Percentiles rank a stretch among this genome's conserved stretches.
Evolutionary conservation across 1,140 invertebrate genomes (phyloP).

Genomic region (Steinernema feltiae): DNA sequence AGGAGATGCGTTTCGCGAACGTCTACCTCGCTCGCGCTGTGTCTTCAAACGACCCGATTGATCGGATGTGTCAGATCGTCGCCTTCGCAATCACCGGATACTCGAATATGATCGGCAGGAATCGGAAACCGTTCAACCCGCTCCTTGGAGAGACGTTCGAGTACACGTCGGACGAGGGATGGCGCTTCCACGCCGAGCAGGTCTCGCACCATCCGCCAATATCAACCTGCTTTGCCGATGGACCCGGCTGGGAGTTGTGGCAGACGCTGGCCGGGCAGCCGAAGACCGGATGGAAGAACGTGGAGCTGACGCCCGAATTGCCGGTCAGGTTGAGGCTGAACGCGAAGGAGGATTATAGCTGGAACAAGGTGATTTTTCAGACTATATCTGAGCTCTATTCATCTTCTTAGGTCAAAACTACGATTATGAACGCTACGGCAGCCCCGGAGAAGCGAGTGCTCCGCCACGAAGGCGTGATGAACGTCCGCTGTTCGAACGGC

Average conservation of each 20-base stretch:
- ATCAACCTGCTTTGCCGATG: slow-evolving; percentile 81
- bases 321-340: slow-evolving; percentile 29
- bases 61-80: slow-evolving; percentile 91
- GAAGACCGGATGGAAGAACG: slow-evolving; percentile 62
- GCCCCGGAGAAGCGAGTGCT: slow-evolving; percentile 32
- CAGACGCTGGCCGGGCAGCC: slow-evolving; percentile 96
- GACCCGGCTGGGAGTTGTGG: slow-evolving; percentile 78
- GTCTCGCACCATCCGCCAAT: slow-evolving; percentile 96
- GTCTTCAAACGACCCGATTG: slow-evolving; percentile 54
- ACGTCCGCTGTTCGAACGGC: slow-evolving; percentile 21
- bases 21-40: slow-evolving; percentile 61
- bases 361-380: slow-evolving; percentile 32
- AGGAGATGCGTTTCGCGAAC: slow-evolving; percentile 24
- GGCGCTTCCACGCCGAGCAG: slow-evolving; percentile 84
- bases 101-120: slow-evolving; percentile 69
- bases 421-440: slow-evolving; percentile 28
- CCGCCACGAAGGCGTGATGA: slow-evolving; percentile 38
- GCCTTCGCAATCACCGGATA: slow-evolving; percentile 93
- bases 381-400: background rate
- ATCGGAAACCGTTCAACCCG: slow-evolving; percentile 62
- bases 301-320: slow-evolving; percentile 4
- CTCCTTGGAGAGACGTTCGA: slow-evolving; percentile 85
- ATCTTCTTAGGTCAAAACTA: slow-evolving; percentile 28
- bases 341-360: slow-evolving; percentile 29
- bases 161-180: slow-evolving; percentile 84